Evolutionary conservation across 2,113 vertebrate species (phyloP), one percentile per base, ranked within the genome.

Genomic region (Pachyramphus minor): DNA sequence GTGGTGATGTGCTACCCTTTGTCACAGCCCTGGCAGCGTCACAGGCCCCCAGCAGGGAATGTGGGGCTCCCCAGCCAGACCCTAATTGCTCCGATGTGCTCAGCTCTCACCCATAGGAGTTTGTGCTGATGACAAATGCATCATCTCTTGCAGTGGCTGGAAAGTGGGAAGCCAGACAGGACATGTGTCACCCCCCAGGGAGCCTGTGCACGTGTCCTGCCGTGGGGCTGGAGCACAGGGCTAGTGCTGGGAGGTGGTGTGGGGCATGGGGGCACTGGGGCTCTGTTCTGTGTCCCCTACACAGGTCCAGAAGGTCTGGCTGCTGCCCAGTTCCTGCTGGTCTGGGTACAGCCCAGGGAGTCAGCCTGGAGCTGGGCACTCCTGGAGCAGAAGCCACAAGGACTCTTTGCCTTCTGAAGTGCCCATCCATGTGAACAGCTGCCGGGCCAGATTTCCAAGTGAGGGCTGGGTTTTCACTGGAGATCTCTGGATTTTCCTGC

Each of bases 231-330:
- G 62, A 42, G 62, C 62, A 42, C 30, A 64, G 63, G 24, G 50
- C 42, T 52, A 69, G 3, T 20, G 45, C 63, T 55, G 74, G 73
- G 37, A 7, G 0, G 0, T 0, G 8, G 8, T 5, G 35, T 8
- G 35, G 68, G 64, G 9, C 63, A 53, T 0, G 0, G 52, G 5
- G 58, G 20, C 2, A 0, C 0, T 14, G 39, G 37, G 49, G 30
- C 66, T 59, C n/a, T 67, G 16, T 0, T 0, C 1, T n/a, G 52
- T 22, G 71, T 23, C 9, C 33, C 39, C 39, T 19, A 0, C 45
- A 20, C 0, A 2, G 19, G 5, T 4, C 1, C 0, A 7, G 56
- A 52, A 47, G 45, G 10, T 6, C 5, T 5, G 24, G 79, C 55
- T 81, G 55, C 41, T 53, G 39, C 45, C 15, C 37, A 2, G 35